phyloP scores from a whole-genome alignment of 2,888 invertebrate species.

The Eristalinus sepulchralis region DNA sequence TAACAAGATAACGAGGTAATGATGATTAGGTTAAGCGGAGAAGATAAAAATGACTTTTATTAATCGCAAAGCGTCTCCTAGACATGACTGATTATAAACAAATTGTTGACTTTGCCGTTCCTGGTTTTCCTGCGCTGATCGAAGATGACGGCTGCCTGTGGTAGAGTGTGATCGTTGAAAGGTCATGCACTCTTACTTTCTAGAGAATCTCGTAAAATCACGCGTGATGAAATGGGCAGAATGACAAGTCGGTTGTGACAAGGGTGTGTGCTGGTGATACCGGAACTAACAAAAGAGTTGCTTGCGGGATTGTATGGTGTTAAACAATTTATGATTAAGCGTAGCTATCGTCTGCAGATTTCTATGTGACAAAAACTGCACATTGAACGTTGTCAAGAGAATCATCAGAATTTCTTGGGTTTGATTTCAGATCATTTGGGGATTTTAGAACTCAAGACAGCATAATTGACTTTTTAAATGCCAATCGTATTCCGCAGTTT shows the following conservation, averaged over 20 bases:
- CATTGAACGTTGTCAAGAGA: too few relatives aligned
- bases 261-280: neutral
- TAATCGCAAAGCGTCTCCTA: neutral
- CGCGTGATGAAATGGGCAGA: neutral
- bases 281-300: neutral
- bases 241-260: neutral
- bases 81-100: neutral
- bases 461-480: too few relatives aligned
- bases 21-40: neutral
- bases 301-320: too few relatives aligned
- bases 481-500: too few relatives aligned
- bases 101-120: neutral
- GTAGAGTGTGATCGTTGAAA: neutral
- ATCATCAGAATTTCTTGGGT: too few relatives aligned
- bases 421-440: too few relatives aligned
- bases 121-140: neutral
- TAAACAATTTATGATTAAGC: too few relatives aligned
- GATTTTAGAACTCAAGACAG: too few relatives aligned
- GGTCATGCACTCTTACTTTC: neutral
- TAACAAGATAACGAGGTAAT: slow-evolving; percentile 15
- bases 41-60: neutral
- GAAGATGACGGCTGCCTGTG: neutral
- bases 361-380: too few relatives aligned
- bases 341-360: too few relatives aligned
- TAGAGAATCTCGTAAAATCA: neutral